phyloP scores from a whole-genome alignment of 1,140 invertebrate genomes.

The Sarcophaga peregrina region DNA sequence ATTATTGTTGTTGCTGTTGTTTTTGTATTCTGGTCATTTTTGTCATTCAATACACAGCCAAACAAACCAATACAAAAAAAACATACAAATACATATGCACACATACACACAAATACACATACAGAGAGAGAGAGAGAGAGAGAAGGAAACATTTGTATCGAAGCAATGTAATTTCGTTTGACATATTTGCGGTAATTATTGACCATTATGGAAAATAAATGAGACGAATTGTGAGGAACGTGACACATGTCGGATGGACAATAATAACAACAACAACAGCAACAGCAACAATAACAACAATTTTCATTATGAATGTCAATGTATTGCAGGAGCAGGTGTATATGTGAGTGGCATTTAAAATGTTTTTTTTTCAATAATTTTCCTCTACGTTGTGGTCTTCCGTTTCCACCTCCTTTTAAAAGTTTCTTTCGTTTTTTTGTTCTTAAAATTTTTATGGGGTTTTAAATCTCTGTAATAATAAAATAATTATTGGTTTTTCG shows the following conservation, averaged over 20 bases:
- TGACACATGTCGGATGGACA: constrained; percentile 32
- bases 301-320: constrained; percentile 38
- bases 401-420: not conserved
- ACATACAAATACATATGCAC: not conserved
- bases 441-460: not conserved
- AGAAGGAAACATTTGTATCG: too few relatives aligned
- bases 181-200: constrained; percentile 44
- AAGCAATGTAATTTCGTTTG: constrained; percentile 38
- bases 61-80: not conserved
- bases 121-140: too few relatives aligned
- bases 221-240: constrained; percentile 43
- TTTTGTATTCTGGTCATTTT: not conserved
- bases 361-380: not conserved
- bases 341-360: constrained; percentile 48
- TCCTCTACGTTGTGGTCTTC: not conserved
- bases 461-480: constrained; percentile 11
- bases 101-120: not conserved
- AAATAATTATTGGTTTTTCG: constrained; percentile 7
- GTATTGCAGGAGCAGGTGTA: constrained; percentile 31
- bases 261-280: constrained; percentile 45
- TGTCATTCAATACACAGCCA: too few relatives aligned
- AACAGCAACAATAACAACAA: constrained; percentile 43
- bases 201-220: constrained; percentile 40
- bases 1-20: constrained; percentile 7
- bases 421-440: too few relatives aligned